Evolutionary conservation across 1,140 invertebrate genomes (phyloP).

Genomic region (Achatina immaculata): DNA sequence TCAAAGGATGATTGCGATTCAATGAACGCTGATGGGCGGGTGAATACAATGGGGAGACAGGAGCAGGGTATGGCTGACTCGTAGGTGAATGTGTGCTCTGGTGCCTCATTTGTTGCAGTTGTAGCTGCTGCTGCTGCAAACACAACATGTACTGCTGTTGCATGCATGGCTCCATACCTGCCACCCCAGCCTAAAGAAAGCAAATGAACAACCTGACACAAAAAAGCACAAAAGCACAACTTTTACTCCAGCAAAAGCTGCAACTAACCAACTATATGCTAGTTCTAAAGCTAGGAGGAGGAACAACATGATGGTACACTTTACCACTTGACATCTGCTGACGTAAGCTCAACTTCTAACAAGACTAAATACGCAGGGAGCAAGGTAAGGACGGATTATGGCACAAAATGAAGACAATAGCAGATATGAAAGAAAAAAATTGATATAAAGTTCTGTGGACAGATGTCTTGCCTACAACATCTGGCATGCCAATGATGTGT

Average conservation of each 20-base stretch:
- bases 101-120: slow-evolving; percentile 42
- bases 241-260: not conserved
- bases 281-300: too few relatives aligned
- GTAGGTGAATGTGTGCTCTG: slow-evolving; percentile 12
- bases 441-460: too few relatives aligned
- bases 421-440: too few relatives aligned
- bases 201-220: slow-evolving; percentile 42
- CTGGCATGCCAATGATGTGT: too few relatives aligned
- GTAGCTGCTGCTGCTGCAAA: slow-evolving; percentile 45
- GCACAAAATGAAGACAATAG: too few relatives aligned
- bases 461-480: too few relatives aligned
- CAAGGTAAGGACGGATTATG: too few relatives aligned
- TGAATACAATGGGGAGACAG: slow-evolving; percentile 36
- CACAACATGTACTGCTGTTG: slow-evolving; percentile 54
- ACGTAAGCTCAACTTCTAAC: too few relatives aligned
- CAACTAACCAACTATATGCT: not conserved
- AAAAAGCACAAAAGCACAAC: slow-evolving; percentile 47
- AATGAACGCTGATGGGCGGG: slow-evolving; percentile 28
- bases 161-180: slow-evolving; percentile 55
- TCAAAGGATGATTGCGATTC: slow-evolving; percentile 24
- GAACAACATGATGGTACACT: too few relatives aligned
- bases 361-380: too few relatives aligned
- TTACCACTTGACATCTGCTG: too few relatives aligned
- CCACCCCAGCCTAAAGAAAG: slow-evolving; percentile 53
- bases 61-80: slow-evolving; percentile 33